Percentiles rank a stretch among this genome's conserved stretches.
Conservation (phyloP, 2,797 vertebrate species). For the Cirrhinus mrigala region DNA sequence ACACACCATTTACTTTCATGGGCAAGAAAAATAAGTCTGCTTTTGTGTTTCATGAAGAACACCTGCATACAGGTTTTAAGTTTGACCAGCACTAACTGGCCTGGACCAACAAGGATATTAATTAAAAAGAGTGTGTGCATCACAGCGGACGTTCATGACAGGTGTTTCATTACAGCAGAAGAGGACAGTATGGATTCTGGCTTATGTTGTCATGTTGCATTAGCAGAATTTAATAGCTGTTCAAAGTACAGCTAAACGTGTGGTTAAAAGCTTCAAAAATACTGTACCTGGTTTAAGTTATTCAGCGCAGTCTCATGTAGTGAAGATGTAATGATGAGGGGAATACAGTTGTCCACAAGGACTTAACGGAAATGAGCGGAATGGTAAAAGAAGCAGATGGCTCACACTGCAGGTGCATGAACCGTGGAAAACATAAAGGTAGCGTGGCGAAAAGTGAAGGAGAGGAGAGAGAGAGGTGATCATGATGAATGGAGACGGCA, state of each 20-base stretch:
- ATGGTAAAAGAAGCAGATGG: conserved; percentile 57
- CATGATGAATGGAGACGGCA: conserved; percentile 48
- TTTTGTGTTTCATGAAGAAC: neutral
- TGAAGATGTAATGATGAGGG: conserved; percentile 28
- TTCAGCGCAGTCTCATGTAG: neutral
- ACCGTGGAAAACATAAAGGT: conserved; percentile 37
- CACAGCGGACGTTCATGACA: neutral
- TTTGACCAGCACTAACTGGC: neutral
- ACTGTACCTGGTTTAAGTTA: neutral
- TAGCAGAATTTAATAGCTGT: neutral
- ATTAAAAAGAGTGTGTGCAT: neutral
- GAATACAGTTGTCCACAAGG: conserved; percentile 31
- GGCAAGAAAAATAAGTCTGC: neutral
- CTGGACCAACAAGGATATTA: neutral
- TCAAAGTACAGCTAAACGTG: neutral
- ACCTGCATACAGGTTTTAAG: too few species aligned
- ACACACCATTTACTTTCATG: neutral
- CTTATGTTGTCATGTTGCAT: conserved; percentile 12
- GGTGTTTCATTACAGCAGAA: conserved; percentile 40
- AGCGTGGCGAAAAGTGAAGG: conserved; percentile 23
- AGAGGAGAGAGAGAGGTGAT: conserved; percentile 43
- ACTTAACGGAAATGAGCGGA: conserved; percentile 38
- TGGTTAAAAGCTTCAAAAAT: conserved; percentile 5
- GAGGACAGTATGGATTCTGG: neutral
- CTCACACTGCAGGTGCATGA: conserved; percentile 49